phyloP scores from a whole-genome alignment of 2,888 invertebrate genomes.

The Ariolimax columbianus region DNA sequence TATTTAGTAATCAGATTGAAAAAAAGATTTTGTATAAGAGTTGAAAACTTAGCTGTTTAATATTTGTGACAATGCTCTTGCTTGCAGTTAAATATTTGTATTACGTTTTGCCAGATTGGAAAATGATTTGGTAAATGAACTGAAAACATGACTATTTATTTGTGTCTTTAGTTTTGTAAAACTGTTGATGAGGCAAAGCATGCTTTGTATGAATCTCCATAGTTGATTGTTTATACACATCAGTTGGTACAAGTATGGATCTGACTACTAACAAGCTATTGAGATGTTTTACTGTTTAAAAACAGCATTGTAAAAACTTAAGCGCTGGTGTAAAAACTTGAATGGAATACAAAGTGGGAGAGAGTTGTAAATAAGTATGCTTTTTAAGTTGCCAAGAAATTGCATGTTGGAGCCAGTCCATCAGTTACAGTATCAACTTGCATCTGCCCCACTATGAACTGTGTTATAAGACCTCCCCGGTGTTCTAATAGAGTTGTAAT shows the following conservation, averaged over 20 bases:
- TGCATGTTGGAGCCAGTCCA: too few species aligned
- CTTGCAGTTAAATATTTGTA: too few species aligned
- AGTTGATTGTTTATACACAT: not conserved
- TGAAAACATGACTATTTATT: not conserved
- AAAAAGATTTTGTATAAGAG: too few species aligned
- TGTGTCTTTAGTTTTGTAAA: not conserved
- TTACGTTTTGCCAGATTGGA: not conserved
- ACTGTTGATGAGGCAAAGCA: not conserved
- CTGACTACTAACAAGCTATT: not conserved
- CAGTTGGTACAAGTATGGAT: not conserved
- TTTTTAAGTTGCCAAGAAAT: too few species aligned
- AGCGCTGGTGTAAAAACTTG: too few species aligned
- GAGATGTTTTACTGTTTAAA: not conserved
- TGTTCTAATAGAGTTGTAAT: not conserved
- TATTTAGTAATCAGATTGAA: too few species aligned
- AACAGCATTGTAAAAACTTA: too few species aligned
- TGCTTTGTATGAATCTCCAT: not conserved
- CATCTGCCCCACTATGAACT: not conserved
- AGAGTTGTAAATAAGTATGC: too few species aligned
- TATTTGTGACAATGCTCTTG: too few species aligned
- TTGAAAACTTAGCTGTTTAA: too few species aligned
- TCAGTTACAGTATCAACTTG: too few species aligned
- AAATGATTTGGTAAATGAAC: not conserved
- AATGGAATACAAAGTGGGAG: too few species aligned
- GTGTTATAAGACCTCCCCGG: not conserved